A percentile compares a stretch with the other conserved stretches of the same genome.
These are phyloP conservation scores for Neofelis nebulosa DNA, from an alignment of 2,113 vertebrate genomes.

Conservation along the genomic window DNA sequence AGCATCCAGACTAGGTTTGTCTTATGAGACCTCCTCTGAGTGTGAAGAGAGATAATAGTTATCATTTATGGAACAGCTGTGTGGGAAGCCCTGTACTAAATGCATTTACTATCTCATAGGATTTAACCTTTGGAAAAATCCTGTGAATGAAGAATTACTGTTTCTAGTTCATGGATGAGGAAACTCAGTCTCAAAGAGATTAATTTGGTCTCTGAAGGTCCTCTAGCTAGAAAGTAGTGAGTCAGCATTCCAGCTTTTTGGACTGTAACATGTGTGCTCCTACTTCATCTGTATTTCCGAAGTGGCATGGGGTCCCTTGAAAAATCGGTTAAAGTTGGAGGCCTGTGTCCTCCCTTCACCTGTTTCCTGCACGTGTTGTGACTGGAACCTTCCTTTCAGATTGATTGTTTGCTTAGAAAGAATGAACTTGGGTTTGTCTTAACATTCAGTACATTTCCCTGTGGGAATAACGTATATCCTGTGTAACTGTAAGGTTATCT, in stretches of 20 bases:
- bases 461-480: not conserved
- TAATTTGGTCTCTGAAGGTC: not conserved
- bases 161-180: conserved; percentile 2
- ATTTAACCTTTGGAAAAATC: not conserved
- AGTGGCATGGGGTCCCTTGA: not conserved
- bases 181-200: not conserved
- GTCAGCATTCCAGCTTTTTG: not conserved
- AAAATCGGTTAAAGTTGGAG: not conserved
- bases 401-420: not conserved
- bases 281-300: not conserved
- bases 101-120: not conserved
- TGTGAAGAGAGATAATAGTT: not conserved
- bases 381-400: not conserved
- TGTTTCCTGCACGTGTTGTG: not conserved
- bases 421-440: not conserved
- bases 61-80: not conserved
- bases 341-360: not conserved
- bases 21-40: not conserved
- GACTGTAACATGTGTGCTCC: not conserved
- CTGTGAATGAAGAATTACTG: not conserved
- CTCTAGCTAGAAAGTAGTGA: not conserved
- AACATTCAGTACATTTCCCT: not conserved
- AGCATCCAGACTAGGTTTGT: not conserved
- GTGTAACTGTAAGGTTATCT: not conserved
- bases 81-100: not conserved